Evolutionary conservation across 2,797 vertebrate species (phyloP), one percentile per base, ranked within the genome.

Genomic region (Myotis daubentonii): DNA sequence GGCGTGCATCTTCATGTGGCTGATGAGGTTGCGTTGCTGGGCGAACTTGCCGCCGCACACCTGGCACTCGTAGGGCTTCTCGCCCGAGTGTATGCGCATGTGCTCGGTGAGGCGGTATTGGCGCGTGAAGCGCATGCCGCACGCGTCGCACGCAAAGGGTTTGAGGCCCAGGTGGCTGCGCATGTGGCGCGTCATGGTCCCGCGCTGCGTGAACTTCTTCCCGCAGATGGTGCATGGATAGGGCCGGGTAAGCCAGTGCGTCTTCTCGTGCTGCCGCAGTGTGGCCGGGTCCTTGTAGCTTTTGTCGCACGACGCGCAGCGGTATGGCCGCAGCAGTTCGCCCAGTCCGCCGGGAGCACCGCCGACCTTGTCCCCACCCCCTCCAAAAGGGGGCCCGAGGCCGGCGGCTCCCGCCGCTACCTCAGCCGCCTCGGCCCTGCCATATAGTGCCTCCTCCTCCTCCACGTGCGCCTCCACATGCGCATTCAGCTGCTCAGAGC

Each of bases 1-100:
- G 90, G 99, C 99, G 98, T 99, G 99, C 99, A 99, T 99, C 99
- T 99, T 99, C 99, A 99, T 99, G 98, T 99, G 99, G 98, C 99
- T 99, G 98, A 99, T 99, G 97, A 99, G 99, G 98, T 99, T 99
- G 97, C 99, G 99, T 98, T 99, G 99, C 98, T 99, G 99, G 25
- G 99, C 99, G 41, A 99, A 99, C 98, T 99, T 99, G 30, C 99
- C 99, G 0, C 99, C 99, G 8, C 99, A 99, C 97, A 99, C 99
- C 98, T 99, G 99, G 98, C 99, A 99, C 97, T 99, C 99, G 3
- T 99, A 99, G 94, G 99, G 99, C 97, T 99, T 99, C 98, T 99
- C 99, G 0, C 99, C 99, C 0, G 99, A 99, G 98, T 99, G 99
- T 97, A 99, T 99, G 97, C 99, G 99, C 99, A 99, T 99, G 98